phyloP scores from a whole-genome alignment of 2,888 invertebrate genomes.

The Leucophenga montana region DNA sequence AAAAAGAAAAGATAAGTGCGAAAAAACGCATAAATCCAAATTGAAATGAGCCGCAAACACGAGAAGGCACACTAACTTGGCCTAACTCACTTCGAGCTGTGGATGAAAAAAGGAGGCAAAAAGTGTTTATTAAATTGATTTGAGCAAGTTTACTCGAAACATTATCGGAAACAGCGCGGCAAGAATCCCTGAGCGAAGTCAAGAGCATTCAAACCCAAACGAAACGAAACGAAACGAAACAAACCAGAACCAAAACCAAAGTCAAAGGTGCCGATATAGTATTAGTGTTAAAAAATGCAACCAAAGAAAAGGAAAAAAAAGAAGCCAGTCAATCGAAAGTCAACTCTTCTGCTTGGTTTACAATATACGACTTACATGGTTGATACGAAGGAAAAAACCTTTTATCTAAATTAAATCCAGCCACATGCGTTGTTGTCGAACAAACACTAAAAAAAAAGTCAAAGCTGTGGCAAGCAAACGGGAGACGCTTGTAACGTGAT shows the following conservation, averaged over 20 bases:
- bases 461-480: neutral
- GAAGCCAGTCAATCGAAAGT: neutral
- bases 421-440: slow-evolving; percentile 27
- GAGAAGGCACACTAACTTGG: neutral
- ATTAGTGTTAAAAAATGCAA: slow-evolving; percentile 10
- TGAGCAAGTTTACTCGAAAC: slow-evolving; percentile 43
- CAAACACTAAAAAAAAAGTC: neutral
- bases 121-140: slow-evolving; percentile 60
- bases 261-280: slow-evolving; percentile 31
- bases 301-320: neutral
- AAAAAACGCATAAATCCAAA: slow-evolving; percentile 55
- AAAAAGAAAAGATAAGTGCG: slow-evolving; percentile 22
- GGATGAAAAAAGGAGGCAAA: slow-evolving; percentile 24
- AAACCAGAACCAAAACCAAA: slow-evolving; percentile 5
- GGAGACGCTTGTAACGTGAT: slow-evolving; percentile 45
- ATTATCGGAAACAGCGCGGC: slow-evolving; percentile 41
- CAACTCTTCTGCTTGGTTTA: neutral
- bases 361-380: slow-evolving; percentile 12
- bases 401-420: slow-evolving; percentile 66
- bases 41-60: slow-evolving; percentile 42
- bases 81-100: neutral
- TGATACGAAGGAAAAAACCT: slow-evolving; percentile 45
- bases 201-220: too few relatives aligned
- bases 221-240: too few relatives aligned
- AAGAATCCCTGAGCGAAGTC: neutral